Evolutionary conservation across 2,888 invertebrate species (phyloP).

Genomic region (Megalurothrips usitatus): DNA sequence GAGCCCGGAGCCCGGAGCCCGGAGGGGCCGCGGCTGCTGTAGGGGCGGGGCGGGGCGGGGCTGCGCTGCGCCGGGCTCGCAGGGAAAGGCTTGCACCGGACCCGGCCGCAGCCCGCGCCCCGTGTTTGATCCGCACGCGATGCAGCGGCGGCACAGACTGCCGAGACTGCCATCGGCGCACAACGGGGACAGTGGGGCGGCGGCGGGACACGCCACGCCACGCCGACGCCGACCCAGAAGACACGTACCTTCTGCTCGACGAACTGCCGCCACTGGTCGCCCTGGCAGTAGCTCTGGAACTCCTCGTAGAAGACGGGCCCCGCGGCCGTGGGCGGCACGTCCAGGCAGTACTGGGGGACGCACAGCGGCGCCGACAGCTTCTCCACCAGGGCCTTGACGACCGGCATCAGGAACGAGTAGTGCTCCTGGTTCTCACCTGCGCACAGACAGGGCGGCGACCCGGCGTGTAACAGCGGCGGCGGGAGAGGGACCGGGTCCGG

Average conservation of each 20-base stretch:
- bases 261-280: constrained; percentile 54
- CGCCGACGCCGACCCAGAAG: neutral
- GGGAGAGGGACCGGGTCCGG: no score
- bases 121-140: no score
- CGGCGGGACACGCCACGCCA: neutral
- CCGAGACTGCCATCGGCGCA: no score
- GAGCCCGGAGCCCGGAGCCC: neutral
- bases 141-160: no score
- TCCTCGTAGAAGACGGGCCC: constrained; percentile 58
- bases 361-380: constrained; percentile 46
- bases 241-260: constrained; percentile 51
- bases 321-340: constrained; percentile 51
- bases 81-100: no score
- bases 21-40: neutral
- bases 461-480: no score
- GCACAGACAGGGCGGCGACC: constrained; percentile 17
- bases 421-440: constrained; percentile 53
- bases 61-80: no score
- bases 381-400: constrained; percentile 57
- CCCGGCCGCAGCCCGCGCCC: no score
- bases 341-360: constrained; percentile 46
- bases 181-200: neutral
- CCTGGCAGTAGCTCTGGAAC: constrained; percentile 54
- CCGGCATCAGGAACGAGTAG: constrained; percentile 58
- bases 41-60: no score